Evolutionary conservation across 2,113 vertebrate species (phyloP).

Genomic region (Tauraco erythrolophus): DNA sequence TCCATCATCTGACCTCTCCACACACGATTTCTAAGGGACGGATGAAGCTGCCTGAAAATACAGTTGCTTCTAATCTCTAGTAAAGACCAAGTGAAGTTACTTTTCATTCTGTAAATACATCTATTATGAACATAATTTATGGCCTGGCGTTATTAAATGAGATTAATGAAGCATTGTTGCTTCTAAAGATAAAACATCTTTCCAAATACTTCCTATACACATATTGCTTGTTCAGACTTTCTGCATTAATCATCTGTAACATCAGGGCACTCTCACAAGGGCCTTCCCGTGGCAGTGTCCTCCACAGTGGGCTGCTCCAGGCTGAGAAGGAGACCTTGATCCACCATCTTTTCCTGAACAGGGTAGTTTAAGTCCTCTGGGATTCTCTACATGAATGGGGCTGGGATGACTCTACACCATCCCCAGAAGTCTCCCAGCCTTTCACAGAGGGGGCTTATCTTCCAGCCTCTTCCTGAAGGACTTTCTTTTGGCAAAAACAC

Average conservation of each 20-base stretch:
- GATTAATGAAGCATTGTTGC: constrained; percentile 23
- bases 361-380: background rate
- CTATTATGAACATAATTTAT: constrained; percentile 2
- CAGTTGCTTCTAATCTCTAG: background rate
- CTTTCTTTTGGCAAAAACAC: background rate
- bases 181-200: constrained; percentile 36
- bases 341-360: background rate
- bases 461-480: background rate
- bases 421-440: background rate
- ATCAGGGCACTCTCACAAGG: background rate
- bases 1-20: background rate
- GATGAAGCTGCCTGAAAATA: background rate
- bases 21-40: background rate
- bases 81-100: background rate
- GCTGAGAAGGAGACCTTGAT: background rate
- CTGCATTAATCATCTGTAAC: background rate
- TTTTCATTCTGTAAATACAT: constrained; percentile 15
- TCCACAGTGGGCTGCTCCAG: background rate
- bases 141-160: background rate
- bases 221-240: background rate
- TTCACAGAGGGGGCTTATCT: background rate
- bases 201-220: background rate
- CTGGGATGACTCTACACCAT: background rate
- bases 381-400: background rate
- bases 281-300: background rate